Evolutionary conservation across 1,140 invertebrate genomes (phyloP).

Genomic region (Anastatus disparis): DNA sequence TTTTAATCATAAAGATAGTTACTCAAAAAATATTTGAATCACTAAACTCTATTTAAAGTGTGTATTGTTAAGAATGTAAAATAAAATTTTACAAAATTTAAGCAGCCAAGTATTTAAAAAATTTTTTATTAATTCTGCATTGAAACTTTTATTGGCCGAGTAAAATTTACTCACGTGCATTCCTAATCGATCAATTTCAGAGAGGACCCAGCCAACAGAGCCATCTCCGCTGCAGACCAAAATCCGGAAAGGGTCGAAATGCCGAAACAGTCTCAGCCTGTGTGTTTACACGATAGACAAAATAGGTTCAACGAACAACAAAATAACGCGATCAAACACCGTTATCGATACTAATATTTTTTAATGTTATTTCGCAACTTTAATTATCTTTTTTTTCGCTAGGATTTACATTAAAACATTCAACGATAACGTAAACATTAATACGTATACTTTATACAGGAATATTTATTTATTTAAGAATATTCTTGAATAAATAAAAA

Average conservation of each 20-base stretch:
- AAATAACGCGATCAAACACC: too few relatives aligned
- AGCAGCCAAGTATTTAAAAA: too few relatives aligned
- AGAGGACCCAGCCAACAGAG: slow-evolving; percentile 93
- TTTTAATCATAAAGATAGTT: too few relatives aligned
- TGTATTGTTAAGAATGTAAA: too few relatives aligned
- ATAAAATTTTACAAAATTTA: too few relatives aligned
- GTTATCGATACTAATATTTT: too few relatives aligned
- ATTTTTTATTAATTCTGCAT: too few relatives aligned
- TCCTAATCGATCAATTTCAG: slow-evolving; percentile 90
- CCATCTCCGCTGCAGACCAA: slow-evolving; percentile 94
- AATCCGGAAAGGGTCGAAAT: slow-evolving; percentile 91
- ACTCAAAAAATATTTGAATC: too few relatives aligned
- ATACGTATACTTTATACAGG: neutral
- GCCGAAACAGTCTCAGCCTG: slow-evolving; percentile 84
- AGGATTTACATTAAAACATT: neutral
- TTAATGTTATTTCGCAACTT: too few relatives aligned
- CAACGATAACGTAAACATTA: neutral
- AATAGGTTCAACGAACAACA: slow-evolving; percentile 13
- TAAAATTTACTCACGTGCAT: slow-evolving; percentile 85
- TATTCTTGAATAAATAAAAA: neutral
- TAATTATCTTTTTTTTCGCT: neutral
- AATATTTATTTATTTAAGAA: slow-evolving; percentile 4
- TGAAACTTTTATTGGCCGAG: neutral
- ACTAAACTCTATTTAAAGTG: too few relatives aligned
- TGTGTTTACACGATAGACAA: slow-evolving; percentile 38